Evolutionary conservation across 2,888 invertebrate species (phyloP).

Genomic region (Troilus luridus): DNA sequence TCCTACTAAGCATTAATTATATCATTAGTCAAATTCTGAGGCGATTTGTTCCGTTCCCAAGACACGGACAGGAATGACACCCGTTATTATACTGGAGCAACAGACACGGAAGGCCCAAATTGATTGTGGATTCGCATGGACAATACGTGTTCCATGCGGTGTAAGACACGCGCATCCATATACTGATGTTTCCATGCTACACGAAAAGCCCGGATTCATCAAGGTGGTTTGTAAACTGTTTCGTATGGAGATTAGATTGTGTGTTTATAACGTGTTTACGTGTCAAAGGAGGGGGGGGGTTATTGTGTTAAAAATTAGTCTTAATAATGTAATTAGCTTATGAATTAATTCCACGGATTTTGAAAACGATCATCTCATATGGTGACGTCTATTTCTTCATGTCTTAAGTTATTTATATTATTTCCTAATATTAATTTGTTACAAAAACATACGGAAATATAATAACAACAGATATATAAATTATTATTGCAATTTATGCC

Average conservation of each 20-base stretch:
- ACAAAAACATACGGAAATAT: no score
- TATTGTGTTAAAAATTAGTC: neutral
- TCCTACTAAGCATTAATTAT: neutral
- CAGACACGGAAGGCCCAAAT: conserved; percentile 11
- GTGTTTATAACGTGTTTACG: neutral
- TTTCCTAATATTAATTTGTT: no score
- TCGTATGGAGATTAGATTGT: neutral
- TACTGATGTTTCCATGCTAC: conserved; percentile 10
- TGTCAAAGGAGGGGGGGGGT: neutral
- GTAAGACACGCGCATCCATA: conserved; percentile 38
- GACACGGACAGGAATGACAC: neutral
- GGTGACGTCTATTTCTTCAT: no score
- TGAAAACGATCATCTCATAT: no score
- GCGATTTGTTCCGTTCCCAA: neutral
- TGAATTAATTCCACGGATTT: neutral
- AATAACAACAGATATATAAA: no score
- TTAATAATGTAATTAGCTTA: neutral
- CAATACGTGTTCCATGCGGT: neutral
- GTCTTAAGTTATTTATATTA: no score
- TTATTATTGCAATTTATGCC: no score
- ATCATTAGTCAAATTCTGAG: neutral
- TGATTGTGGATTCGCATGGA: conserved; percentile 24
- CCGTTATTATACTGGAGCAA: neutral
- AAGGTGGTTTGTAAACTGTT: conserved; percentile 32
- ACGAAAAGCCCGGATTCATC: conserved; percentile 24